These are phyloP conservation scores for Staurois parvus DNA, from an alignment of 2,797 vertebrate genomes.

Conservation along the genomic window DNA sequence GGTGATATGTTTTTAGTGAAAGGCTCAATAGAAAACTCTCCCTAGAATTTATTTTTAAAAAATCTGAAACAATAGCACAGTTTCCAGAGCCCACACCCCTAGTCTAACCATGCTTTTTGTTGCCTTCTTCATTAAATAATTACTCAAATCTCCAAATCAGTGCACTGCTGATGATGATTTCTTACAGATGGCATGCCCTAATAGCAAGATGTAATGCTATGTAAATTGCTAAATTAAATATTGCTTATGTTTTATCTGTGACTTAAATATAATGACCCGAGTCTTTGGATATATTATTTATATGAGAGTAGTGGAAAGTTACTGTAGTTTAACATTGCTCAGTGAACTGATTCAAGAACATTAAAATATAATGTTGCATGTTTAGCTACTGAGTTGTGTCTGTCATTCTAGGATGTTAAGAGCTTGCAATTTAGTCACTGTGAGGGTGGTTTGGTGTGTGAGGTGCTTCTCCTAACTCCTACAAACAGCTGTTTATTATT, in stretches of 20 bases:
- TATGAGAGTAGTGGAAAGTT: not conserved
- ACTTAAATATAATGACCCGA: not conserved
- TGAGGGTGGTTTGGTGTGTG: not conserved
- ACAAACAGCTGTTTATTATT: conserved; percentile 16
- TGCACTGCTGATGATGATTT: too few species aligned
- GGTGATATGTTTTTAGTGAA: too few species aligned
- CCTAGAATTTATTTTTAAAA: too few species aligned
- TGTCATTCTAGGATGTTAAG: not conserved
- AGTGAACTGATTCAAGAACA: not conserved
- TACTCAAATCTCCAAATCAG: too few species aligned
- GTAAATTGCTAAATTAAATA: not conserved
- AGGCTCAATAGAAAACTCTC: too few species aligned
- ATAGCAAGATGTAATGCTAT: too few species aligned
- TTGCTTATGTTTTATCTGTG: not conserved
- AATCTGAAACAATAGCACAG: too few species aligned
- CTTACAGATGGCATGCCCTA: too few species aligned
- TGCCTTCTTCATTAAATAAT: too few species aligned
- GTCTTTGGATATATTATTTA: not conserved
- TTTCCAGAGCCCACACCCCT: too few species aligned
- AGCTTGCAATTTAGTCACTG: not conserved
- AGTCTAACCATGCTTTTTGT: too few species aligned
- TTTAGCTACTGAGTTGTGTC: not conserved
- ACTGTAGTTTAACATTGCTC: conserved; percentile 4
- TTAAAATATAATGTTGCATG: not conserved
- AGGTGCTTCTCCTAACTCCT: conserved; percentile 11